phyloP scores from a whole-genome alignment of 2,888 invertebrate genomes.

The Tridacna crocea region DNA sequence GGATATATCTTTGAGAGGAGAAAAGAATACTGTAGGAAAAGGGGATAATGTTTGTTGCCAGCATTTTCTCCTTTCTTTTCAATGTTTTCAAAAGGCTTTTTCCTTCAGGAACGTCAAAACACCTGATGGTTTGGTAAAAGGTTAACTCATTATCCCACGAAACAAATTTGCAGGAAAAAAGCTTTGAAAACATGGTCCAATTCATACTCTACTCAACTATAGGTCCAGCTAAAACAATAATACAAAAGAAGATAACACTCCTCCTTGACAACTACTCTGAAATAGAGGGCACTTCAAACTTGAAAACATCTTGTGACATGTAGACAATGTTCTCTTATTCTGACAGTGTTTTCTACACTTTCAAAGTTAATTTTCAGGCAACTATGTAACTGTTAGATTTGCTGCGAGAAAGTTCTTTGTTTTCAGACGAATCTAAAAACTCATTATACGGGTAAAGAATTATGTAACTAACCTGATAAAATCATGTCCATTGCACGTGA shows the following conservation, averaged over 20 bases:
- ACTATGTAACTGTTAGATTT: background rate
- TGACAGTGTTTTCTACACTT: background rate
- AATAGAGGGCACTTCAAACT: no score
- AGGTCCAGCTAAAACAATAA: no score
- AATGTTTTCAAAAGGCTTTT: no score
- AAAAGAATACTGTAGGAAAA: background rate
- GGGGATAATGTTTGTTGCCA: background rate
- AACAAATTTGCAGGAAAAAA: background rate
- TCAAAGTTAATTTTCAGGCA: background rate
- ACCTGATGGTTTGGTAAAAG: no score
- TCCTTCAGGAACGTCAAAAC: no score
- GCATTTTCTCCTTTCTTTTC: no score
- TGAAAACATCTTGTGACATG: no score
- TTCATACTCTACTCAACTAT: no score
- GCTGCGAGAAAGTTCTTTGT: background rate
- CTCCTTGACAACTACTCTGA: no score
- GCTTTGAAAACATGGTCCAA: background rate
- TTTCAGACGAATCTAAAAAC: background rate
- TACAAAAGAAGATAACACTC: no score
- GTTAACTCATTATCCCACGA: no score
- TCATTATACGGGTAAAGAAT: no score
- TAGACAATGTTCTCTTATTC: background rate
- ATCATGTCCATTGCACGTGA: slow-evolving; percentile 94
- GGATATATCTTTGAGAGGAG: background rate
- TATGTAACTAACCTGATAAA: slow-evolving; percentile 88